Base-by-base conservation (phyloP, 2,113 vertebrate genomes). In the Gasterosteus nipponicus region DNA sequence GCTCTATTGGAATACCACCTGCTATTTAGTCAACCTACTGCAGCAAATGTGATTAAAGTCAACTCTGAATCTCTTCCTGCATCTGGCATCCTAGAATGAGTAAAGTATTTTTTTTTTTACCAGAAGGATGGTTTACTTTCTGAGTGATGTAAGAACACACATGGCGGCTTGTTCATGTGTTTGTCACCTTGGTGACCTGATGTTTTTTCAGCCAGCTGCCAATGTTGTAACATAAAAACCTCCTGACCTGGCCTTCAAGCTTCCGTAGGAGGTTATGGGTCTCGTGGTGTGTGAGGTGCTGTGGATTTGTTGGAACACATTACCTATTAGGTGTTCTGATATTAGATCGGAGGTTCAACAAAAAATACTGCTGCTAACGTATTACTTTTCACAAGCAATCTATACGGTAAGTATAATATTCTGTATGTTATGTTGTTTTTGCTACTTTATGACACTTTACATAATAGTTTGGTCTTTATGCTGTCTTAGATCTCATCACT, bases 1-100 rank as follows among this genome's bases (percentile, higher is more conserved):
- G 29, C 9, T 77, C 64, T 38, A 15, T 81, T 78, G 78, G 46
- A 85, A 79, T 85, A 44, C 47, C 18, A 35, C 70, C 68, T 80
- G 57, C 64, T 42, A 42, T 73, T 77, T 67, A 58, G 15, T 73
- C 78, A 74, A 77, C 19, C 33, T 35, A 54, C 19, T 53, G 46
- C 14, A 35, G 49, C 59, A 67, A 69, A 80, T 67, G 71, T 64
- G 71, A 81, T 59, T 70, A 14, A 73, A 77, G 38, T 61, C 19
- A 5, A 56, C 29, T 11, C 22, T 73, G 39, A 29, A 59, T 66
- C 63, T 65, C 44, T 9, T 75, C 54, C 59, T 39, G 58, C 19
- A 66, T 69, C 68, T 61, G 46, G 69, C 39, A 81, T 68, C 19
- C 38, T 33, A 46, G 26, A 74, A 54, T 44, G 19, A 76, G 51